Evolutionary conservation across 2,113 vertebrate genomes (phyloP), one percentile per base, ranked within the genome.

Genomic region (Physeter macrocephalus): DNA sequence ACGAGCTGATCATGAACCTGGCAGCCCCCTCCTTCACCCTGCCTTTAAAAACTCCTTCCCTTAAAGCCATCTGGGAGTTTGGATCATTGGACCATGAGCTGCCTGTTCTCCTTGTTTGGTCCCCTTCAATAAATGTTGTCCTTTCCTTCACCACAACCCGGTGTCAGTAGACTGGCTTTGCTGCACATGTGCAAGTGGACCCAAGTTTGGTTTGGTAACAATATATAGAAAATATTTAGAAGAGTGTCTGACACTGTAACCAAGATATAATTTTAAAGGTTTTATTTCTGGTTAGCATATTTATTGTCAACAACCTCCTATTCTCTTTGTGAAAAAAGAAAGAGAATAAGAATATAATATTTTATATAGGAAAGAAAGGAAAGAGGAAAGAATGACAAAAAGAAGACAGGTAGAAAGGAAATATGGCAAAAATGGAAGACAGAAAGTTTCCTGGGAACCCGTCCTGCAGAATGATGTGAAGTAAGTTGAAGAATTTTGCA

Each of bases 61-160:
- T 21, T 18, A 80, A 54, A 54, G 20, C 20, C 49, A n/a, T n/a
- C 0, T 0, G 0, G 1, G 20, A 80, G 14, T 54, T 36, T 54
- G 6, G 34, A 21, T 54, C 49, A 36, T 80, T 36, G 20, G 34
- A n/a, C 11, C 49, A n/a, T 52, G 23, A 4, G 0, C 34, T 54
- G 20, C 34, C 49, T n/a, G 11, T 36, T 80, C 75, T 52, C 29
- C 46, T 80, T 54, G 49, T 34, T 36, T 36, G 12, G 6, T 14
- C 11, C 20, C 20, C 20, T 36, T 23, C 49, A 54, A 1, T 80
- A 80, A 54, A 54, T 31, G 34, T 34, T 80, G 49, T 25, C 5
- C 49, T 80, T 80, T 36, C 11, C 77, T 54, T 36, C 77, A 25
- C 12, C 77, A 57, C 12, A 54, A 80, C 49, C 34, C 8, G 34